These are phyloP conservation scores for Pionites leucogaster DNA, from an alignment of 2,113 vertebrate genomes.

Conservation along the genomic window DNA sequence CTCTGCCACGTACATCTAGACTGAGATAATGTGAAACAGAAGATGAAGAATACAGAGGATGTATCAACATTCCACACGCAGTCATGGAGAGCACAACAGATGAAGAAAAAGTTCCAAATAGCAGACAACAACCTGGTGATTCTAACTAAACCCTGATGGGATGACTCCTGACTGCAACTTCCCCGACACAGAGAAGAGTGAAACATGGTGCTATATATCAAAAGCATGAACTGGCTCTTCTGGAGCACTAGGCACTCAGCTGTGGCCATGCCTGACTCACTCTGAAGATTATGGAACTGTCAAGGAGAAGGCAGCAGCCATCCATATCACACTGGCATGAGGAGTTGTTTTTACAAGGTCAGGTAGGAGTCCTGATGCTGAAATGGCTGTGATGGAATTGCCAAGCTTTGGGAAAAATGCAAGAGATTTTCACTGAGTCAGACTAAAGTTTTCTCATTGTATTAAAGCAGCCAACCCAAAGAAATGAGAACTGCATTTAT, in stretches of 20 bases:
- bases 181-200: background rate
- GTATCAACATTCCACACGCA: background rate
- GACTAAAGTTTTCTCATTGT: background rate
- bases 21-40: conserved; percentile 55
- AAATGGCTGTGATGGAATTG: background rate
- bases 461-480: background rate
- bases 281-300: rapidly evolving
- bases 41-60: background rate
- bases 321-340: background rate
- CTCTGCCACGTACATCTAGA: conserved; percentile 41
- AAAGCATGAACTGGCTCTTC: background rate
- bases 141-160: conserved; percentile 21
- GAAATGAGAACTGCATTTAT: background rate
- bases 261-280: background rate
- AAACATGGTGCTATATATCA: background rate
- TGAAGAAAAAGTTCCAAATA: background rate
- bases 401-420: background rate
- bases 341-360: background rate
- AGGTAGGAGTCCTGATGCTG: background rate
- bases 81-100: background rate
- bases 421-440: background rate
- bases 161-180: background rate
- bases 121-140: background rate
- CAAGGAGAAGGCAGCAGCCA: background rate
- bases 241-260: background rate